Evolutionary conservation across 30 jellyfish, hydroid and myxozoan species (phyloP).

Genomic region (Cassiopea xamachana): DNA sequence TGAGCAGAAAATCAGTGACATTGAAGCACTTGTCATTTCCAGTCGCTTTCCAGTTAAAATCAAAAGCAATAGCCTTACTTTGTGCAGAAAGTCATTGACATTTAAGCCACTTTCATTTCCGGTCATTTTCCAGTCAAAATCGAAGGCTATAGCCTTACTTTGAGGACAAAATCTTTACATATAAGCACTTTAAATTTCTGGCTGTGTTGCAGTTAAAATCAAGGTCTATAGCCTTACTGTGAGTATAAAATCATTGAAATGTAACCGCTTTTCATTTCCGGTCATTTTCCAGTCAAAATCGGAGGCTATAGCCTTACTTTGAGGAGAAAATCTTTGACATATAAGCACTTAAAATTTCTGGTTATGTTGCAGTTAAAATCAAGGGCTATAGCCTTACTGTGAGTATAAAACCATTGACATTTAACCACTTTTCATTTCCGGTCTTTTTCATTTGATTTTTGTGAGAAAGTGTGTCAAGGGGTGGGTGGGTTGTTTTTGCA

Average conservation of each 20-base stretch:
- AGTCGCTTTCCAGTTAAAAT: background rate
- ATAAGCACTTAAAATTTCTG: background rate
- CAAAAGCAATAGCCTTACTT: background rate
- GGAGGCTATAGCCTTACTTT: background rate
- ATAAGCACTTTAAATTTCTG: background rate
- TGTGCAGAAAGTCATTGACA: background rate
- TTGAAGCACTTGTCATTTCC: background rate
- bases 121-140: background rate
- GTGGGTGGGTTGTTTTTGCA: no score
- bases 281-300: background rate
- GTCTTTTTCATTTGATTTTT: no score
- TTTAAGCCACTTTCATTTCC: no score
- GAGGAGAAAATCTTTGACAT: background rate
- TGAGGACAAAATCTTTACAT: background rate
- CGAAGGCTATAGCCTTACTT: background rate
- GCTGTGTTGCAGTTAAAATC: background rate
- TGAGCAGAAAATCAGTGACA: background rate
- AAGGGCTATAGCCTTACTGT: slow-evolving; percentile 7
- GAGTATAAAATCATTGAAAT: background rate
- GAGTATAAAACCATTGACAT: background rate
- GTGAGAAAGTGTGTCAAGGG: no score
- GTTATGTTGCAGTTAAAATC: background rate
- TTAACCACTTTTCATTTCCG: no score
- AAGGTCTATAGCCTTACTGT: background rate
- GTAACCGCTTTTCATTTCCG: background rate